Base-by-base conservation (phyloP, 37 sponge, comb jelly and placozoan genomes). In the Aplysina aerophoba region DNA sequence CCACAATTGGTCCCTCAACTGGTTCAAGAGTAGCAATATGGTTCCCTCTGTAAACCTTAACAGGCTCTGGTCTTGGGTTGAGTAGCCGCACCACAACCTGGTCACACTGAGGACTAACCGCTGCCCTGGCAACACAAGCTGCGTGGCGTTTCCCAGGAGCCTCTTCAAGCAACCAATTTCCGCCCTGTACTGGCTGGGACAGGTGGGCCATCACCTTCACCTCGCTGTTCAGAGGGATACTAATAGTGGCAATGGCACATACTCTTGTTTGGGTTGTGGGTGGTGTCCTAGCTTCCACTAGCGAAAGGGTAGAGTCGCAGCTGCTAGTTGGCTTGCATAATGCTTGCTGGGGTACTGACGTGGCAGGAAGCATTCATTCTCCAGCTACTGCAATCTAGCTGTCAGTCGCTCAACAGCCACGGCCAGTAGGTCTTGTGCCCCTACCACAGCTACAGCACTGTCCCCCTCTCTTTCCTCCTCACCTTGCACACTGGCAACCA, bases 1-100 rank as follows among this genome's bases (percentile, higher is more conserved):
- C 50, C 3, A 8, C 8, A 8, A 44, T 44, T 3, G 3, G 50
- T 44, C 50, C 50, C 50, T 44, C 50, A 62, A 81, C 57, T n/a
- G 16, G 53, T 53, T 78, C 79, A 19, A 81, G 63, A 11, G 63
- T 81, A 11, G 82, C 82, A 36, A 81, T 81, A 4, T 19, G 19
- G 28, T 6, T 58, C 34, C 82, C 82, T 28, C 2, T 28, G n/a
- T 58, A 81, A 21, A 81, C 4, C 1, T 30, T 81, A 28, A 58
- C 57, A 22, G 82, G 63, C 39, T 81, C 63, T 25, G 20, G 21
- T 8, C 61, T 28, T 20, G 39, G 28, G 63, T 81, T 81, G 25
- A 81, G 35, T 4, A 81, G 38, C 34, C 82, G 62, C 25, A 81
- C 82, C 11, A 33, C 61, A 56, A 81, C 63, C 27, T 73, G 74